Conservation (phyloP, 2,113 vertebrate species). For the Rousettus leschenaultii region DNA sequence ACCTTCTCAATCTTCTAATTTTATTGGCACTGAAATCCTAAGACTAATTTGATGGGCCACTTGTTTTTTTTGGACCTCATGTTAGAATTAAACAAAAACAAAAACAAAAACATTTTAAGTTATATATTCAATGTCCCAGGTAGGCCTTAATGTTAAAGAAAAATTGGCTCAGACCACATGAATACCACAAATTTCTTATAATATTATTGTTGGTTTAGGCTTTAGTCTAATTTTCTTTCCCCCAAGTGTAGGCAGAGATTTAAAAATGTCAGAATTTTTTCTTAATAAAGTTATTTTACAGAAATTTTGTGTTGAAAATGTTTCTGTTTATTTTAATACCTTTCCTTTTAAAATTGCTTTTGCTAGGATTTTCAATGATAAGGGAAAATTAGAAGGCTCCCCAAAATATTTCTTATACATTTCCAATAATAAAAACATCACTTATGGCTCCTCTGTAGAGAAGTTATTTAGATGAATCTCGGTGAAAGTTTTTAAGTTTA, state of each 20-base stretch:
- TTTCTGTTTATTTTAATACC: conserved; percentile 57
- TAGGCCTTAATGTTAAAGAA: not conserved
- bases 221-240: not conserved
- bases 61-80: not conserved
- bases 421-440: conserved; percentile 40
- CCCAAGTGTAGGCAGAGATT: not conserved
- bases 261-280: not conserved
- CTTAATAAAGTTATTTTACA: conserved; percentile 14
- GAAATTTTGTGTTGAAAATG: conserved; percentile 36
- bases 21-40: not conserved
- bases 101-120: not conserved
- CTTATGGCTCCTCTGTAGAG: not conserved
- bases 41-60: not conserved
- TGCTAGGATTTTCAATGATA: conserved; percentile 40
- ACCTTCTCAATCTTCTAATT: not conserved
- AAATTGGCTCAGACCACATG: not conserved
- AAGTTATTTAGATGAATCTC: not conserved
- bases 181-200: not conserved
- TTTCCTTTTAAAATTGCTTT: conserved; percentile 18
- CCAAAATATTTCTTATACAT: conserved; percentile 61
- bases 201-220: not conserved
- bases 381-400: conserved; percentile 3
- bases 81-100: not conserved
- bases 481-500: not conserved
- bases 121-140: not conserved